Conservation (phyloP, 2,888 invertebrate species). For the Tupiocoris notatus region DNA sequence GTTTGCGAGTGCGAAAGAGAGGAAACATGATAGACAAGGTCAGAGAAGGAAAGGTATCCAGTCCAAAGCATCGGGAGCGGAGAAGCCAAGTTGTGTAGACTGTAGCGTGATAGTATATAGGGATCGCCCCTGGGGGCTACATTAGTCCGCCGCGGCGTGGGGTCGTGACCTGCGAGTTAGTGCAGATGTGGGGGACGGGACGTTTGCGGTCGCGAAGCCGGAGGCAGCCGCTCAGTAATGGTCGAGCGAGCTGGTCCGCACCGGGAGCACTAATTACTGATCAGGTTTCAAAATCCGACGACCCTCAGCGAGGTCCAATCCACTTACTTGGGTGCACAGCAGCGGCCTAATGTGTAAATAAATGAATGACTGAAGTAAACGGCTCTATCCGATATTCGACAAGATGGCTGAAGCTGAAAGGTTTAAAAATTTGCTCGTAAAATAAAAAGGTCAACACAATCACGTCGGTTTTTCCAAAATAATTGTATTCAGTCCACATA, state of each 20-base stretch:
- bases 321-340: too few species aligned
- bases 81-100: not conserved
- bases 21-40: not conserved
- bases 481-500: too few species aligned
- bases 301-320: too few species aligned
- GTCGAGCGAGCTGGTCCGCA: not conserved
- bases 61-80: too few species aligned
- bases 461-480: too few species aligned
- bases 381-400: too few species aligned
- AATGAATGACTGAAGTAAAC: too few species aligned
- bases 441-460: too few species aligned
- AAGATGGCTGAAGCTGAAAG: too few species aligned
- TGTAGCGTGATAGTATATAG: not conserved
- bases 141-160: constrained; percentile 7
- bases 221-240: constrained; percentile 13
- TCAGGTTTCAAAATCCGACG: constrained; percentile 37
- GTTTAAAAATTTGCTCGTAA: too few species aligned
- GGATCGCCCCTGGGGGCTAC: constrained; percentile 16
- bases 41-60: not conserved
- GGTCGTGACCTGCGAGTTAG: not conserved
- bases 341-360: too few species aligned
- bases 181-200: not conserved
- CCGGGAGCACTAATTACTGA: constrained; percentile 27
- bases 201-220: not conserved
- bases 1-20: not conserved